Evolutionary conservation across 1,140 invertebrate genomes (phyloP), one percentile per base, ranked within the genome.

Genomic region (Drosophila micromelanica): DNA sequence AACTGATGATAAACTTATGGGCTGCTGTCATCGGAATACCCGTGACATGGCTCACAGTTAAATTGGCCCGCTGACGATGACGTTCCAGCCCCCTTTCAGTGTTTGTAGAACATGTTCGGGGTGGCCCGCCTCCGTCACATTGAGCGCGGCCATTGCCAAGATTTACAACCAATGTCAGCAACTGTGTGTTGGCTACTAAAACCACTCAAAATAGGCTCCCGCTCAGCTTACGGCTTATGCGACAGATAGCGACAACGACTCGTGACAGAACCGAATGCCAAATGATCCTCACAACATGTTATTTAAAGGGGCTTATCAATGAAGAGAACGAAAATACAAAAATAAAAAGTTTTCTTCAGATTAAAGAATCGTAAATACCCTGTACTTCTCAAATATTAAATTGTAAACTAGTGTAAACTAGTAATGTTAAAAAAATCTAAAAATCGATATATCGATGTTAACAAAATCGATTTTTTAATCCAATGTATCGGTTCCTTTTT

Each of bases 111-210:
- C 23, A 48, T 15, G 30, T 32, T 8, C 8, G 57, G 15, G 15
- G 1, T 30, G 57, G 8, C 9, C 65, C 67, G 71, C 71, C 71
- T 42, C 45, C 55, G 46, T 73, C 55, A 12, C 74, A 77, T 69
- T 77, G 71, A 77, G 71, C 59, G 6, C 57, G 56, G 71, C 71
- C 71, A 74, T 74, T 74, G 72, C 55, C 63, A 74, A 77, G 74
- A 77, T 77, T 77, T 77, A 77, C 63, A 62, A 20, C 42, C 68
- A 85, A 80, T 84, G 80, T 77, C 80, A 80, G 73, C 63, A 49
- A 77, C 54, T 84, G 72, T 79, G 72, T 79, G 76, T 77, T 73
- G 67, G 51, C 48, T 42, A 69, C 51, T 73, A 61, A 40, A 61
- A 30, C 38, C 13, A 73, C 76, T 82, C 69, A 61, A 73, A 76